These are phyloP conservation scores for Alcedo quadribrachys DNA, from an alignment of 2,797 vertebrate genomes.

Conservation along the genomic window DNA sequence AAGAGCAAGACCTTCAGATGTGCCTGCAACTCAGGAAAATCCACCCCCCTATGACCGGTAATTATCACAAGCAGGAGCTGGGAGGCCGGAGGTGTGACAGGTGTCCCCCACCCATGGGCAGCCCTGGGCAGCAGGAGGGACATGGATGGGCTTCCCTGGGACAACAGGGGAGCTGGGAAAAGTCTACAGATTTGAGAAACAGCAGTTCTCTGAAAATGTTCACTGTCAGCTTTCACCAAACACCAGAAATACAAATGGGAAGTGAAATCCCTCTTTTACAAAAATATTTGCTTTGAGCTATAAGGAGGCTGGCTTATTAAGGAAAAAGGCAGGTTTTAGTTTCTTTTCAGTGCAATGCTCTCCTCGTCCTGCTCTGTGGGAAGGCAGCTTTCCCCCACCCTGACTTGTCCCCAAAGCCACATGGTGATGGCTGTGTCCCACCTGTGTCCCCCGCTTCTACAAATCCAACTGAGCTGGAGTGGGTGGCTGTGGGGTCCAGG, in stretches of 20 bases:
- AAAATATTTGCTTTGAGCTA: background rate
- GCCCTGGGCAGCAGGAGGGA: background rate
- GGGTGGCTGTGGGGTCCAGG: rapidly evolving
- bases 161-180: background rate
- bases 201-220: background rate
- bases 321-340: background rate
- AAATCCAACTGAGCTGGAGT: rapidly evolving
- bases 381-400: background rate
- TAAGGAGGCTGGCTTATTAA: background rate
- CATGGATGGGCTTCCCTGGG: background rate
- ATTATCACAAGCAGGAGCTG: rapidly evolving
- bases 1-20: background rate
- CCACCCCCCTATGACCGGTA: background rate
- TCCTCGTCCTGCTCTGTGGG: rapidly evolving
- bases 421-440: background rate
- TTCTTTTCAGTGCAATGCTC: background rate
- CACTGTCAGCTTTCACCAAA: background rate
- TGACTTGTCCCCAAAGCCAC: background rate
- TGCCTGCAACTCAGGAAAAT: slow-evolving; percentile 10
- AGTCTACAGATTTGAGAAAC: background rate
- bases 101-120: background rate
- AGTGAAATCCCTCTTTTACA: slow-evolving; percentile 42
- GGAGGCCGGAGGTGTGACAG: rapidly evolving
- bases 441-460: background rate
- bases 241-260: slow-evolving; percentile 32